Base-by-base conservation (phyloP, 2,888 invertebrate genomes). In the Neria commutata region DNA sequence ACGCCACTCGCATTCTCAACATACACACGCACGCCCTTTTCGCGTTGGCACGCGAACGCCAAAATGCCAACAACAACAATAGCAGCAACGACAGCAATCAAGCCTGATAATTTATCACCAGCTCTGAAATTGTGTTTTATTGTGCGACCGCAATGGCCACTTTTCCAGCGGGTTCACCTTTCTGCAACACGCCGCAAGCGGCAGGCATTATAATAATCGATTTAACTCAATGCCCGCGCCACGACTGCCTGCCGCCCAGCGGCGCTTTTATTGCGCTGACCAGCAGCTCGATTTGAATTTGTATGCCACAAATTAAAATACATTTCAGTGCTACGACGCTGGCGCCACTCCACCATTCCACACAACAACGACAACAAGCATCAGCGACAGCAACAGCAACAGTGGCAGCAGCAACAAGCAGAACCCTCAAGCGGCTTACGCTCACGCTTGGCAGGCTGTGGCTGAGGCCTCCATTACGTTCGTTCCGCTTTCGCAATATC, bases 171-270 rank as follows among this genome's bases (percentile, higher is more conserved):
- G 21, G 42, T 42, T 42, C 21, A 42, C 42, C 42, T 42, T 42
- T 19, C n/a, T n/a, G n/a, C n/a, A n/a, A n/a, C n/a, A n/a, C n/a
- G n/a, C n/a, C n/a, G n/a, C 17, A 42, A 19, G 5, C 42, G 11
- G 5, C 16, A n/a, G 58, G 56, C 60, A 63, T 68, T 68, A 65
- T 57, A 65, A 68, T 65, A 66, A 68, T 68, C 68, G 68, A 68
- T 66, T 66, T 58, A 48, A 58, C 48, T 17, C 37, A 19, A 42
- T 21, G 19, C 6, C 47, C 46, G 24, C 54, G 46, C 60, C 56
- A 59, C 50, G 60, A 19, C 17, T 33, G 17, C 16, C 29, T 17
- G 14, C 21, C 23, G 24, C 5, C 16, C 49, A 10, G n/a, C 59
- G 55, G 48, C 45, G 14, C 14, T 46, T 54, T 53, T 37, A 6